Evolutionary conservation across 2,113 vertebrate genomes (phyloP).

Genomic region (Hyla sarda): DNA sequence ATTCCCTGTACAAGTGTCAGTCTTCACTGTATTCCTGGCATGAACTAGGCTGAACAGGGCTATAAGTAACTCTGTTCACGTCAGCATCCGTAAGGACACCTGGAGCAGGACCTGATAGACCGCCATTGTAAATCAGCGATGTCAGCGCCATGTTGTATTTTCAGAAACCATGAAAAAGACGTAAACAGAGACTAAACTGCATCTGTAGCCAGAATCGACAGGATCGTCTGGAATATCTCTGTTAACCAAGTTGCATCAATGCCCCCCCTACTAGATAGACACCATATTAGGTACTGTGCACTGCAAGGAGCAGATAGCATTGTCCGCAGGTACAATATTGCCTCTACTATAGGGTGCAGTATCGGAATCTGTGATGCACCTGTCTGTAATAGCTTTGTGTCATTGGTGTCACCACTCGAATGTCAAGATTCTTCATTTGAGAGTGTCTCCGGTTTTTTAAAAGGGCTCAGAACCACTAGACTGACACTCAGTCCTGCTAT

Average conservation of each 20-base stretch:
- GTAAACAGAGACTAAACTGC: background rate
- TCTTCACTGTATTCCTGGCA: too few relatives aligned
- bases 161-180: background rate
- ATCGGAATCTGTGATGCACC: background rate
- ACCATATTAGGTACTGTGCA: background rate
- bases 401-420: background rate
- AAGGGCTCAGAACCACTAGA: background rate
- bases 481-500: constrained; percentile 5
- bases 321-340: constrained; percentile 1
- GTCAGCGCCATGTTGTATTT: too few relatives aligned
- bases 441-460: background rate
- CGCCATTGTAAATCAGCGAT: too few relatives aligned
- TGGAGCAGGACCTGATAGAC: too few relatives aligned
- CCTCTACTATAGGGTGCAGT: background rate
- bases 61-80: too few relatives aligned
- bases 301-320: constrained; percentile 18
- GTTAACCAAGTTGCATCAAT: background rate
- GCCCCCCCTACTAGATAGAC: background rate
- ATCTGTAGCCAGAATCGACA: background rate
- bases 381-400: background rate
- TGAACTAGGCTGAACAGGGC: too few relatives aligned
- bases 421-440: background rate
- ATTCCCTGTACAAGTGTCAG: too few relatives aligned
- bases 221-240: background rate
- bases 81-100: too few relatives aligned